Evolutionary conservation across 2,888 invertebrate genomes (phyloP).

Genomic region (Cybosia mesomella): DNA sequence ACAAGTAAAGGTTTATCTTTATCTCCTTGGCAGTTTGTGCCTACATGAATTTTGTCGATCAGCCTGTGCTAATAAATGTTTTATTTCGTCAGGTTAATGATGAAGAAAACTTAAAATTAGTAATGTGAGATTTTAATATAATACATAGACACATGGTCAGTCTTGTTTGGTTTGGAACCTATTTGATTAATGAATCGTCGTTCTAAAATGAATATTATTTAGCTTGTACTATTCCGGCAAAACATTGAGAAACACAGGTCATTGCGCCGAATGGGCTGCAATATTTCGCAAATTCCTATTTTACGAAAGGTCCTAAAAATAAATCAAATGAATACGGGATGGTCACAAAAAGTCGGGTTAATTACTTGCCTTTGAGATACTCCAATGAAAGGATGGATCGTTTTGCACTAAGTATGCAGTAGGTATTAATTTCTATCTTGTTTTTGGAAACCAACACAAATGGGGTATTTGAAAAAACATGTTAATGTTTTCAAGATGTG

Average conservation of each 20-base stretch:
- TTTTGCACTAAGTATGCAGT: conserved; percentile 63
- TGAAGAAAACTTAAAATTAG: not conserved
- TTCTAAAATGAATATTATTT: not conserved
- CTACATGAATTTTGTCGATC: not conserved
- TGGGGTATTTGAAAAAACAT: not conserved
- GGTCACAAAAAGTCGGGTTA: conserved; percentile 83
- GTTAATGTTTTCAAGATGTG: conserved; percentile 1
- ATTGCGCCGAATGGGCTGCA: conserved; percentile 72
- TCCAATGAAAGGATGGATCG: conserved; percentile 79
- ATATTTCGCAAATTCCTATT: conserved; percentile 85
- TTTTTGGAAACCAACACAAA: conserved; percentile 24
- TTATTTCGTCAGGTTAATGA: not conserved
- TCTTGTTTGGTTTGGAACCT: too few species aligned
- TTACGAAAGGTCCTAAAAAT: conserved; percentile 82
- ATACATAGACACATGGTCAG: not conserved
- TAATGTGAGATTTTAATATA: not conserved
- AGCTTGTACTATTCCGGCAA: not conserved
- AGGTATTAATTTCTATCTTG: conserved; percentile 50
- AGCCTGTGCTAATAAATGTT: not conserved
- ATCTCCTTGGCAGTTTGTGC: too few species aligned
- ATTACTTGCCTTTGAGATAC: conserved; percentile 77
- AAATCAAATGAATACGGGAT: conserved; percentile 84
- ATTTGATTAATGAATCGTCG: too few species aligned
- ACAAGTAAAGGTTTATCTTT: too few species aligned
- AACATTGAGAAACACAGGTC: conserved; percentile 66